phyloP scores from a whole-genome alignment of 1,140 invertebrate species.

The Druon quercuslanigerum region DNA sequence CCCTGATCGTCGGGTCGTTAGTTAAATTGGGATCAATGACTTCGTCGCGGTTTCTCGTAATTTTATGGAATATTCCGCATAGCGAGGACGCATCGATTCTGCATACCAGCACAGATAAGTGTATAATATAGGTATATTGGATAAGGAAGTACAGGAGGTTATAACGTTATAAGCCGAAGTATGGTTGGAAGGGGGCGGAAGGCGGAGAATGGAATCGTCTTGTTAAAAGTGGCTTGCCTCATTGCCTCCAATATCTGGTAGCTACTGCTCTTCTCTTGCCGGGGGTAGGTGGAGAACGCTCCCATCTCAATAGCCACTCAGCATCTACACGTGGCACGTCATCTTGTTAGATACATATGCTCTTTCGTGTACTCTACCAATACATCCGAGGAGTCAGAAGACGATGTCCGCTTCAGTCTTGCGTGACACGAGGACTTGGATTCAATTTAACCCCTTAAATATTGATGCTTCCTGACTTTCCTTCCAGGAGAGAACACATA shows the following conservation, averaged over 20 bases:
- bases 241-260: constrained; percentile 68
- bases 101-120: constrained; percentile 2
- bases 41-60: constrained; percentile 62
- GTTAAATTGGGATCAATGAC: constrained; percentile 65
- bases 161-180: constrained; percentile 14
- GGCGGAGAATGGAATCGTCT: constrained; percentile 54
- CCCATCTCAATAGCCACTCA: constrained; percentile 68
- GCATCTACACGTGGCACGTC: constrained; percentile 45
- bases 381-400: constrained; percentile 1
- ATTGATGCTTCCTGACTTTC: neutral
- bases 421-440: neutral
- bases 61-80: constrained; percentile 62
- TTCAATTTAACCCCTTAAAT: constrained; percentile 8
- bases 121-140: constrained; percentile 2
- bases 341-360: constrained; percentile 57
- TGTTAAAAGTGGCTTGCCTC: constrained; percentile 66
- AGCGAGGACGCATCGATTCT: constrained; percentile 35
- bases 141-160: neutral
- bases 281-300: constrained; percentile 56
- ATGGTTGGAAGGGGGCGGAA: constrained; percentile 29
- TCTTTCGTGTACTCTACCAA: neutral
- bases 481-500: neutral
- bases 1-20: constrained; percentile 43
- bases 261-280: constrained; percentile 58
- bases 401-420: neutral